These are phyloP conservation scores for Proales similis DNA, from an alignment of 1,140 invertebrate species.

Conservation along the genomic window DNA sequence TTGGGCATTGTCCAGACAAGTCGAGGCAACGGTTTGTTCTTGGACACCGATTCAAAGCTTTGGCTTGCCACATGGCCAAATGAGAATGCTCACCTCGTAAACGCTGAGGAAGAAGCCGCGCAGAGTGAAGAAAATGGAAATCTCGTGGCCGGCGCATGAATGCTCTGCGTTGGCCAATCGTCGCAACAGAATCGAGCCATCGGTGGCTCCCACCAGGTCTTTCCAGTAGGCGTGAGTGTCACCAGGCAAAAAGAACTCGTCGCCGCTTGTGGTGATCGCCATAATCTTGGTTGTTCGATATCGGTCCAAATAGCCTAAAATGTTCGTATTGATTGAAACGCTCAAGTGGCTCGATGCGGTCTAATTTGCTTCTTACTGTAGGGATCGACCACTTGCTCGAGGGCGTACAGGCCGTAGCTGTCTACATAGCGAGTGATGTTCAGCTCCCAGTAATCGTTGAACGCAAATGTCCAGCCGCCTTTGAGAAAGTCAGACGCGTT, in stretches of 20 bases:
- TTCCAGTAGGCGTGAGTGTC: constrained; percentile 39
- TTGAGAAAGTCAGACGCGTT: no score
- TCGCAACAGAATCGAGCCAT: constrained; percentile 8
- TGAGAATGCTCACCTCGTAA: constrained; percentile 39
- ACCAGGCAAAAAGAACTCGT: constrained; percentile 48
- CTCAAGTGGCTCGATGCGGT: not conserved
- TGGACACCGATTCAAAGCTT: not conserved
- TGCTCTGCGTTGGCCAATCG: constrained; percentile 45
- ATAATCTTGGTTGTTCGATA: constrained; percentile 43
- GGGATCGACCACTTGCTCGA: constrained; percentile 36
- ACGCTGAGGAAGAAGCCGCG: constrained; percentile 42
- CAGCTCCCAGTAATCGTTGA: constrained; percentile 38
- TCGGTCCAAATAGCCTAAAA: constrained; percentile 45
- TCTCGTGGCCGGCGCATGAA: constrained; percentile 43
- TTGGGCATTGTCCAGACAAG: constrained; percentile 8
- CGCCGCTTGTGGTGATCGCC: constrained; percentile 44
- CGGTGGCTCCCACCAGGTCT: constrained; percentile 11
- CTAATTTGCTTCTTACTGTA: not conserved
- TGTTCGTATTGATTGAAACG: not conserved
- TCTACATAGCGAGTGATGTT: constrained; percentile 34
- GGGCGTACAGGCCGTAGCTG: constrained; percentile 2
- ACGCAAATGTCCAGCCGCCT: constrained; percentile 38
- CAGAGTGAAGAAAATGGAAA: constrained; percentile 42
- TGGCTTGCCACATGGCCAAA: not conserved
- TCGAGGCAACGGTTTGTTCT: constrained; percentile 15